phyloP scores from a whole-genome alignment of 2,888 invertebrate genomes.

The Parasteatoda lunata region DNA sequence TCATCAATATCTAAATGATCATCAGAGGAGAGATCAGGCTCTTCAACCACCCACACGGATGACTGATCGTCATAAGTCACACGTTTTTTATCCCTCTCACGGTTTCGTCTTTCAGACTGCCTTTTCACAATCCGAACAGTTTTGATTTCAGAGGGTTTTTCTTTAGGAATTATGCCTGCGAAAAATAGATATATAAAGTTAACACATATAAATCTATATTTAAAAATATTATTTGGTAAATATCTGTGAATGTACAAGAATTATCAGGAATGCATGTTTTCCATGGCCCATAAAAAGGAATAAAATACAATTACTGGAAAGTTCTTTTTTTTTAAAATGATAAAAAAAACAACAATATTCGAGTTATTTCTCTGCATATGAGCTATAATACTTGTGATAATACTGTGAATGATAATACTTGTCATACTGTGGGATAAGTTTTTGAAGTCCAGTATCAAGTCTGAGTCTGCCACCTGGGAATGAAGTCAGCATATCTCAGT shows the following conservation, averaged over 20 bases:
- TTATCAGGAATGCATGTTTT: not conserved
- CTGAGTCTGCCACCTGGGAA: no score
- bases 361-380: no score
- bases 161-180: slow-evolving; percentile 82
- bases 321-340: no score
- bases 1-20: slow-evolving; percentile 69
- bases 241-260: not conserved
- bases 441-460: no score
- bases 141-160: slow-evolving; percentile 89
- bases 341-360: no score
- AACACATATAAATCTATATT: slow-evolving; percentile 15
- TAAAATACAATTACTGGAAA: no score
- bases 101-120: slow-evolving; percentile 88
- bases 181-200: not conserved
- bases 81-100: slow-evolving; percentile 70
- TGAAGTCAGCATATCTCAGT: no score
- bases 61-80: slow-evolving; percentile 69
- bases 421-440: no score
- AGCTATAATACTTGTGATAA: no score
- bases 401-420: no score
- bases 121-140: slow-evolving; percentile 94
- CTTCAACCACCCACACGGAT: slow-evolving; percentile 69
- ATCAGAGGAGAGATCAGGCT: slow-evolving; percentile 64
- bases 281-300: no score
- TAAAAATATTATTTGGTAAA: not conserved